A percentile compares a stretch with the other conserved stretches of the same genome.
Evolutionary conservation across 1,140 invertebrate genomes (phyloP).

Genomic region (Goniozus legneri): DNA sequence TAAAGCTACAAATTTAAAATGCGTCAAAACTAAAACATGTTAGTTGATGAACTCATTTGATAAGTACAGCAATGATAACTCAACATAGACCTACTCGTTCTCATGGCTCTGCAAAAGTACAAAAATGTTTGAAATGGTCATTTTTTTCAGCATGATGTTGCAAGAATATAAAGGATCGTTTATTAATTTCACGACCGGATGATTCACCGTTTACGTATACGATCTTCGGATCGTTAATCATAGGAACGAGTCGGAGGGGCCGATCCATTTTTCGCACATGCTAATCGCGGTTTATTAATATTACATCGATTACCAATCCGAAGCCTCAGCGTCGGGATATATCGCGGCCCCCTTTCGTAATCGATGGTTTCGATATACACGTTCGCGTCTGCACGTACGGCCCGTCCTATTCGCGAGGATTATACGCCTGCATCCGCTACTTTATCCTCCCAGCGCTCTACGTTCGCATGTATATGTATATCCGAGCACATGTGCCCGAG

Average conservation of each 20-base stretch:
- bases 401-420: slow-evolving; percentile 25
- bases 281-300: slow-evolving; percentile 34
- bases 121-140: too few species aligned
- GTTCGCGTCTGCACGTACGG: slow-evolving; percentile 10
- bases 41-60: too few species aligned
- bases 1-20: too few species aligned
- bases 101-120: too few species aligned
- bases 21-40: too few species aligned
- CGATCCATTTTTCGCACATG: slow-evolving; percentile 31
- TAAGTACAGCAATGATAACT: too few species aligned
- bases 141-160: too few species aligned
- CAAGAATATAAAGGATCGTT: too few species aligned
- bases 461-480: too few species aligned
- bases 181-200: slow-evolving; percentile 31
- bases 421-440: slow-evolving; percentile 20
- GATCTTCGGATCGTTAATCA: slow-evolving; percentile 25
- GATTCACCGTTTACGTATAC: slow-evolving; percentile 17
- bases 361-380: slow-evolving; percentile 22
- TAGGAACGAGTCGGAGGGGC: slow-evolving; percentile 15
- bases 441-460: slow-evolving; percentile 17
- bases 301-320: slow-evolving; percentile 26
- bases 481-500: slow-evolving; percentile 19
- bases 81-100: too few species aligned
- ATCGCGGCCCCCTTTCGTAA: slow-evolving; percentile 12
- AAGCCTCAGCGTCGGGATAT: slow-evolving; percentile 15